Conservation (phyloP, 2,797 vertebrate species). For the Anniella stebbinsi region DNA sequence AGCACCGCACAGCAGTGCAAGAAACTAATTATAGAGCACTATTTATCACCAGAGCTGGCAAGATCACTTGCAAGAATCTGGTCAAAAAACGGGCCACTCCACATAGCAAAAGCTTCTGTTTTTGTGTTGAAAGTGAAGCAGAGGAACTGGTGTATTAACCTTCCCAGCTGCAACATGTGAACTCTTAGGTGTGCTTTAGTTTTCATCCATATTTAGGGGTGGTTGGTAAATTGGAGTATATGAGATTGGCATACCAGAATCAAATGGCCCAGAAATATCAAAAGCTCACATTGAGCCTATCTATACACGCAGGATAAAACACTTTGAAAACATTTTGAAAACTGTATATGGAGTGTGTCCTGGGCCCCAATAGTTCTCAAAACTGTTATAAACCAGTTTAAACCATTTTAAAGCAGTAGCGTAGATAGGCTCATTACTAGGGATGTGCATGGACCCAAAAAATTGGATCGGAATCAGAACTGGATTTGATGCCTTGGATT, state of each 20-base stretch:
- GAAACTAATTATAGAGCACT: neutral
- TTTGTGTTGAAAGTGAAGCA: neutral
- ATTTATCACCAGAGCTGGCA: neutral
- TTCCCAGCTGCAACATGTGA: neutral
- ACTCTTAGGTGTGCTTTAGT: neutral
- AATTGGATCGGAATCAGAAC: too few species aligned
- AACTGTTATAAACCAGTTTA: too few species aligned
- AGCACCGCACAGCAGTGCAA: neutral
- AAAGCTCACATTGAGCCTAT: neutral
- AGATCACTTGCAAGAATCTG: neutral
- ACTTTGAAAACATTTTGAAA: too few species aligned
- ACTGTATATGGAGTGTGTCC: too few species aligned
- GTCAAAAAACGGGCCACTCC: neutral
- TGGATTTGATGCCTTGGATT: too few species aligned
- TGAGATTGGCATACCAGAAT: neutral
- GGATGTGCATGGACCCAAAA: too few species aligned
- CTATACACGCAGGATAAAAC: too few species aligned
- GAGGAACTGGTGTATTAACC: neutral
- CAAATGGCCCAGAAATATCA: neutral
- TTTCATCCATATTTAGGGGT: neutral
- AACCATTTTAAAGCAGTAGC: too few species aligned
- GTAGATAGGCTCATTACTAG: too few species aligned
- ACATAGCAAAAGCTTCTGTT: neutral
- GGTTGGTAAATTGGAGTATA: neutral
- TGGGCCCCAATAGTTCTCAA: too few species aligned